Evolutionary conservation across 2,113 vertebrate genomes (phyloP), one percentile per base, ranked within the genome.

Genomic region (Sakesphorus luctuosus): DNA sequence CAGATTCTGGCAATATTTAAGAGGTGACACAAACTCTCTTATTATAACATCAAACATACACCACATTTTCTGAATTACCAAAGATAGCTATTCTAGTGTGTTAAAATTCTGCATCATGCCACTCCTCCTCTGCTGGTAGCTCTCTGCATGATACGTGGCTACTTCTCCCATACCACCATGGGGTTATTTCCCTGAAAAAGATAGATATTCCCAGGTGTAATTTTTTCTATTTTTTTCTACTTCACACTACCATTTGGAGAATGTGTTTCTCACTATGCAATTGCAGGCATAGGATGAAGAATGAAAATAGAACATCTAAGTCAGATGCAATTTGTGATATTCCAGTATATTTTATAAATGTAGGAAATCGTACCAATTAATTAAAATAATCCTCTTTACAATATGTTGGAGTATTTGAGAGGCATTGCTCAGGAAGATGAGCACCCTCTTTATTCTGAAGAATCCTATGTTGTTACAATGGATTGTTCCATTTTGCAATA

Each of bases 311-410:
- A 46, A 69, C 56, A 81, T 68, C 43, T 56, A 40, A 91, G 90
- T 59, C 56, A 61, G 82, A 79, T 84, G 61, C 92, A 89, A 95
- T 65, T 58, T 75, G 93, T 84, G 74, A 84, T 72, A 74, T 74
- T 81, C 38, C 10, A 65, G 44, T 73, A 87, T 96, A 96, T 95
- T 74, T 87, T 91, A 93, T 95, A 96, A 96, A 94, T 61, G 31
- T 79, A 56, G 87, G 82, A 95, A 97, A 94, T 95, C 87, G 89
- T 96, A 97, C 91, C 95, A 96, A 96, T 97, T 97, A 97, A 97
- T 95, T 81, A 93, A 86, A 94, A 97, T 96, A 93, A 98, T 92
- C 69, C 91, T 97, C 92, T 96, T 97, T 97, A 90, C 67, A 93
- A 87, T 36, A 33, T 77, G 50, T 93, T 97, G 96, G 93, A 92